Percentiles rank a stretch among this genome's conserved stretches.
These are phyloP conservation scores for Catonia carolina DNA, from an alignment of 2,888 invertebrate species.

Conservation along the genomic window DNA sequence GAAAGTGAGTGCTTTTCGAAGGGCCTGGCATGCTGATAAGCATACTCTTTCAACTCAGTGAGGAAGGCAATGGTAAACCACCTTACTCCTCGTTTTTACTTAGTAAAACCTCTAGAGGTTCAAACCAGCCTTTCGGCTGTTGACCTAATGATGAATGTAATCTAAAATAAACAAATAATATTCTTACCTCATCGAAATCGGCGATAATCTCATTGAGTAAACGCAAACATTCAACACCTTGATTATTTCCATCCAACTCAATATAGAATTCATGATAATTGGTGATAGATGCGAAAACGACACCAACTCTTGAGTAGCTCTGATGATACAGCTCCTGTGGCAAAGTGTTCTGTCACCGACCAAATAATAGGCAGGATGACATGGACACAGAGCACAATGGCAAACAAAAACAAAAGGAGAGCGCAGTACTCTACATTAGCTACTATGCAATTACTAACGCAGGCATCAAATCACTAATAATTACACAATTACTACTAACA, in stretches of 20 bases:
- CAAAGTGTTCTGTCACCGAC: constrained; percentile 48
- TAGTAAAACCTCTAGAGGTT: too few relatives aligned
- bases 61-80: too few relatives aligned
- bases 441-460: background rate
- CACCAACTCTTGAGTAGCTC: constrained; percentile 83
- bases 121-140: too few relatives aligned
- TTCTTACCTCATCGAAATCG: constrained; percentile 79
- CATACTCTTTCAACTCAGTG: too few relatives aligned
- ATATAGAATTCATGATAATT: constrained; percentile 93
- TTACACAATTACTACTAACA: too few relatives aligned
- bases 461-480: background rate
- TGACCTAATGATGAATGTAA: too few relatives aligned
- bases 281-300: constrained; percentile 86
- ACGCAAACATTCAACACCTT: constrained; percentile 81
- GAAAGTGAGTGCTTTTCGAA: too few relatives aligned
- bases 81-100: too few relatives aligned
- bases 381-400: constrained; percentile 7
- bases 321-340: constrained; percentile 86
- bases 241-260: constrained; percentile 86
- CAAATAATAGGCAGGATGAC: constrained; percentile 10
- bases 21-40: too few relatives aligned
- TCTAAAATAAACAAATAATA: too few relatives aligned
- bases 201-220: constrained; percentile 88
- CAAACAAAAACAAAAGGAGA: constrained; percentile 6
- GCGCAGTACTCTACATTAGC: constrained; percentile 7